These are phyloP conservation scores for Macropodus opercularis DNA, from an alignment of 2,797 vertebrate species.

Conservation along the genomic window DNA sequence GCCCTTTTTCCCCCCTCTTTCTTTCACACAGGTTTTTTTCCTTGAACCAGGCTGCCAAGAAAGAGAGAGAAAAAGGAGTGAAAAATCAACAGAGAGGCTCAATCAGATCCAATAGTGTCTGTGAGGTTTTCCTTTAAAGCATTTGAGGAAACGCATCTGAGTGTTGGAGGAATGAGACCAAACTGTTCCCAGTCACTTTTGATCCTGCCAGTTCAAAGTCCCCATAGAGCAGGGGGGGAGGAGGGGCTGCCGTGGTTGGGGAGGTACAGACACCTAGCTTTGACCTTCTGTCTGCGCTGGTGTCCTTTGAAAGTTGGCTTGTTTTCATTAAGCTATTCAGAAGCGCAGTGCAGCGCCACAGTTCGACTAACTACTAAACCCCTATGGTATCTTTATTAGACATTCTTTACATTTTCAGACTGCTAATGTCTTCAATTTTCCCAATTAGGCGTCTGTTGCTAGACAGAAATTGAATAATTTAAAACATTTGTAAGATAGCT, in stretches of 20 bases:
- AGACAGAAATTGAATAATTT: slow-evolving; percentile 74
- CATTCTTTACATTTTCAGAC: slow-evolving; percentile 66
- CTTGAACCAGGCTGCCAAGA: slow-evolving; percentile 80
- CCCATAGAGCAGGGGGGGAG: slow-evolving; percentile 54
- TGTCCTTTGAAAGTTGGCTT: slow-evolving; percentile 83
- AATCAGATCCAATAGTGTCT: slow-evolving; percentile 80
- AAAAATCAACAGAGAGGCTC: slow-evolving; percentile 75
- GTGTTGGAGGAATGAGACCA: slow-evolving; percentile 77
- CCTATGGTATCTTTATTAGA: slow-evolving; percentile 70
- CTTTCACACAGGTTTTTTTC: slow-evolving; percentile 72
- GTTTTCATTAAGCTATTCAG: slow-evolving; percentile 79
- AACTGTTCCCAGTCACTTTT: slow-evolving; percentile 84
- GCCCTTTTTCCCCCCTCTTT: slow-evolving; percentile 68
- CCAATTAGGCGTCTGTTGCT: slow-evolving; percentile 68
- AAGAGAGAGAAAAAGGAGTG: slow-evolving; percentile 57
- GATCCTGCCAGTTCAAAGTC: slow-evolving; percentile 86
- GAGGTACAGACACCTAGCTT: slow-evolving; percentile 79
- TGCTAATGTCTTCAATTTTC: slow-evolving; percentile 69
- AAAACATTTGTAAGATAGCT: slow-evolving; percentile 75
- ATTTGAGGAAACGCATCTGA: slow-evolving; percentile 79
- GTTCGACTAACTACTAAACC: slow-evolving; percentile 63
- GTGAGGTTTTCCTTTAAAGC: slow-evolving; percentile 82
- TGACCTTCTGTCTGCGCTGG: slow-evolving; percentile 83
- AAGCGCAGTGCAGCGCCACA: slow-evolving; percentile 66
- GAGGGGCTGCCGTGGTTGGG: slow-evolving; percentile 42